Conservation (phyloP, 2,113 vertebrate genomes). For the Gobius niger region DNA sequence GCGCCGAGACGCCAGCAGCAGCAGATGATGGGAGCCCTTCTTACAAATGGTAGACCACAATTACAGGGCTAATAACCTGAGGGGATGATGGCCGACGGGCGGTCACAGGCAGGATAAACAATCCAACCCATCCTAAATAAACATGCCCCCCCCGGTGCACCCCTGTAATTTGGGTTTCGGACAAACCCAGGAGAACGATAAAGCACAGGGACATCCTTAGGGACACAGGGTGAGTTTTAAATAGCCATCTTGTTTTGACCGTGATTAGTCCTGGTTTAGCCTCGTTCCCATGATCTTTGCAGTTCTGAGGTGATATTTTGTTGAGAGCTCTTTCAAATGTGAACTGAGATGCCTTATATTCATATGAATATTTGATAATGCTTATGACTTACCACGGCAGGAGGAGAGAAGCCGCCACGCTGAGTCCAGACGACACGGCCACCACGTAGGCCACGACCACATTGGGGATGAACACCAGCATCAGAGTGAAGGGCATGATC, state of each 20-base stretch:
- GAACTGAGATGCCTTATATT: too few relatives aligned
- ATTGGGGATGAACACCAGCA: slow-evolving; percentile 88
- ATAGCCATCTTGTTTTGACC: slow-evolving; percentile 3
- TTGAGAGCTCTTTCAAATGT: too few relatives aligned
- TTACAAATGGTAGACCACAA: slow-evolving; percentile 38
- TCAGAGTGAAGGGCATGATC: slow-evolving; percentile 91
- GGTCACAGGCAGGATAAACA: slow-evolving; percentile 45
- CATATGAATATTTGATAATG: too few relatives aligned
- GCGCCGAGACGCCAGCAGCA: not conserved
- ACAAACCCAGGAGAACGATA: slow-evolving; percentile 27
- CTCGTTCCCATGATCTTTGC: too few relatives aligned
- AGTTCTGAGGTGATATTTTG: too few relatives aligned
- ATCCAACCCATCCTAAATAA: slow-evolving; percentile 53
- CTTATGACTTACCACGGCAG: slow-evolving; percentile 86
- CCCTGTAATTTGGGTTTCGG: slow-evolving; percentile 62
- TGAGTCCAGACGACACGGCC: slow-evolving; percentile 89
- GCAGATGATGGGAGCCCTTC: slow-evolving; percentile 33
- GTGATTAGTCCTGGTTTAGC: too few relatives aligned
- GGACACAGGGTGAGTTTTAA: slow-evolving; percentile 28
- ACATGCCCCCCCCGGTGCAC: slow-evolving; percentile 38
- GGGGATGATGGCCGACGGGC: slow-evolving; percentile 52
- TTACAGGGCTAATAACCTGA: slow-evolving; percentile 66
- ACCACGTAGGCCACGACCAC: slow-evolving; percentile 85
- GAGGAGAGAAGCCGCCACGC: slow-evolving; percentile 90
- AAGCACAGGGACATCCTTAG: slow-evolving; percentile 12